A percentile compares a stretch with the other conserved stretches of the same genome.
Conservation (phyloP, 1,140 invertebrate species). For the Procambarus virginalis region DNA sequence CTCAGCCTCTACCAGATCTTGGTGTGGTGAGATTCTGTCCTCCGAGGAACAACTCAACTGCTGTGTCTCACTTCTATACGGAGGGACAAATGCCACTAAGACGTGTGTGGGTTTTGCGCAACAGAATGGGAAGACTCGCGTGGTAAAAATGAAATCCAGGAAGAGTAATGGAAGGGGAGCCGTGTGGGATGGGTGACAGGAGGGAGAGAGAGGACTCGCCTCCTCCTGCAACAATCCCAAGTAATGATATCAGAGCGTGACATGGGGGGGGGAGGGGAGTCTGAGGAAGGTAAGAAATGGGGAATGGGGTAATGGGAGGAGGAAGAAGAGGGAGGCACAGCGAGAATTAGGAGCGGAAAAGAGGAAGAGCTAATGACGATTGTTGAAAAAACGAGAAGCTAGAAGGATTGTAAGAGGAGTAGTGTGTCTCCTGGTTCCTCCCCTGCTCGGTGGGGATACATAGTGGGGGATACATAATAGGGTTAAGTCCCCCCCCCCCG, state of each 20-base stretch:
- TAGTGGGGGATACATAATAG: no score
- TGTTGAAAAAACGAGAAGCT: no score
- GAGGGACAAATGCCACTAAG: no score
- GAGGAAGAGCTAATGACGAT: no score
- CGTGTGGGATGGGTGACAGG: not conserved
- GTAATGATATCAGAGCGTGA: slow-evolving; percentile 5
- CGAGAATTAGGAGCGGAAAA: not conserved
- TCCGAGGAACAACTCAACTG: no score
- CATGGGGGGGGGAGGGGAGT: not conserved
- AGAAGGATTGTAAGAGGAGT: no score
- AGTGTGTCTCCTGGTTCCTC: no score
- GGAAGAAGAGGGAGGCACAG: not conserved
- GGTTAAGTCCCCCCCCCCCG: no score
- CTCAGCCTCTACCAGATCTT: not conserved
- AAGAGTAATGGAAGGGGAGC: not conserved
- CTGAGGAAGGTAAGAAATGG: no score
- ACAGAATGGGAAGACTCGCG: not conserved
- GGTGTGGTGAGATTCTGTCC: no score
- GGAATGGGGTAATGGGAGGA: not conserved
- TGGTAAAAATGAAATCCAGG: not conserved
- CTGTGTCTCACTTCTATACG: no score
- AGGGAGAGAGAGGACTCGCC: not conserved
- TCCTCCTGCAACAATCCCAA: not conserved
- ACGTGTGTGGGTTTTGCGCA: not conserved
- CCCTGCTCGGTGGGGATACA: no score